Conservation (phyloP, 1,140 invertebrate species). For the Hyles vespertilio region DNA sequence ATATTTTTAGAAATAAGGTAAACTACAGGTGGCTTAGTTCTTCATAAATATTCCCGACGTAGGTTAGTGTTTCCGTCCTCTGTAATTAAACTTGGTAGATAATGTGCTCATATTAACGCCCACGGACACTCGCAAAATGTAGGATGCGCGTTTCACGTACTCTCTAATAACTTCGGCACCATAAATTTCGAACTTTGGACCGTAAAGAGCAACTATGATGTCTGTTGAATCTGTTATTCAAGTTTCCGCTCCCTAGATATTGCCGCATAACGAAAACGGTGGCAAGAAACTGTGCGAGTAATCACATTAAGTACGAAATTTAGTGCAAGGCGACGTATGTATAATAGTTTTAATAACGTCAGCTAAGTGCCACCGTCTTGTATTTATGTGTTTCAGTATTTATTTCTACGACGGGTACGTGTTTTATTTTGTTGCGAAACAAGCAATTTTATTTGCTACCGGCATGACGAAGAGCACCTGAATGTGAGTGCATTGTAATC, state of each 20-base stretch:
- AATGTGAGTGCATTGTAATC: too few relatives aligned
- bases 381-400: too few relatives aligned
- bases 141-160: constrained; percentile 29
- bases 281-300: constrained; percentile 6
- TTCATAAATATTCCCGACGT: neutral
- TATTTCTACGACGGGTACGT: too few relatives aligned
- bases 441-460: too few relatives aligned
- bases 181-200: constrained; percentile 44
- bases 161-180: constrained; percentile 32
- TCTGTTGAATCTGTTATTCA: constrained; percentile 37
- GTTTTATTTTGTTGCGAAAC: too few relatives aligned
- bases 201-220: constrained; percentile 36
- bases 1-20: too few relatives aligned
- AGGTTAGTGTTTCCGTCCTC: constrained; percentile 13
- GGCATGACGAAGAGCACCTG: too few relatives aligned
- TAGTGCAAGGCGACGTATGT: too few relatives aligned
- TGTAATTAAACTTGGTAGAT: constrained; percentile 18
- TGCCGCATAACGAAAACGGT: constrained; percentile 10
- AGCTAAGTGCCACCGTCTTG: too few relatives aligned
- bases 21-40: too few relatives aligned
- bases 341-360: too few relatives aligned
- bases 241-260: constrained; percentile 16
- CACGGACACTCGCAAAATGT: constrained; percentile 12
- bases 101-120: constrained; percentile 19
- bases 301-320: neutral